Evolutionary conservation across 2,888 invertebrate genomes (phyloP).

Genomic region (Digitonthophagus gazella): DNA sequence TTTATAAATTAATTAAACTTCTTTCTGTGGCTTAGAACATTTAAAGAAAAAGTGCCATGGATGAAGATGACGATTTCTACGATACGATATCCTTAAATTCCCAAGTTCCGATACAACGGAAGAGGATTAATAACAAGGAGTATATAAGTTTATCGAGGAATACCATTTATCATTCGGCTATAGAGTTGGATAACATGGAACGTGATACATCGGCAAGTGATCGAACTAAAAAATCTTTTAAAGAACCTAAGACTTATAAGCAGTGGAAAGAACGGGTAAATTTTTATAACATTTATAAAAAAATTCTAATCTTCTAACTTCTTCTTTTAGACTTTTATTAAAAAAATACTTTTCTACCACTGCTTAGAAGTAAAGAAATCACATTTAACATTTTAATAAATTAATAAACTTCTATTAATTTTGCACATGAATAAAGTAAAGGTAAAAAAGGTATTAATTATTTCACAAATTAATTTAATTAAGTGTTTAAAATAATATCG

Average conservation of each 20-base stretch:
- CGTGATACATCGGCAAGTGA: conserved; percentile 19
- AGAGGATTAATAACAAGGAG: conserved; percentile 40
- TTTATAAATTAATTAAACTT: background rate
- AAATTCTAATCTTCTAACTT: too few relatives aligned
- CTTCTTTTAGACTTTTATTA: too few relatives aligned
- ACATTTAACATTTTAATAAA: too few relatives aligned
- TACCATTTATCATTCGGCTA: conserved; percentile 61
- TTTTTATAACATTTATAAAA: too few relatives aligned
- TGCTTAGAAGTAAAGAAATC: too few relatives aligned
- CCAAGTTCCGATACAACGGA: conserved; percentile 36
- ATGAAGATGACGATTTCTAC: conserved; percentile 48
- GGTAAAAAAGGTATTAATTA: too few relatives aligned
- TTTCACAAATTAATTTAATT: too few relatives aligned
- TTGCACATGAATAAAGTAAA: too few relatives aligned
- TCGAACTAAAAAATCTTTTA: conserved; percentile 57
- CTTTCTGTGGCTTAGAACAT: background rate
- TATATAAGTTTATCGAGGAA: conserved; percentile 57
- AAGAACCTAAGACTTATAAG: conserved; percentile 57
- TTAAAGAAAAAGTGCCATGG: conserved; percentile 30
- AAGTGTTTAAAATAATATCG: too few relatives aligned
- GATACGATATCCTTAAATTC: conserved; percentile 49
- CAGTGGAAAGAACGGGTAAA: conserved; percentile 63
- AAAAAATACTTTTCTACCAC: too few relatives aligned
- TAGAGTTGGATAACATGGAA: conserved; percentile 52
- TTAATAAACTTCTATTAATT: too few relatives aligned